phyloP scores from a whole-genome alignment of 2,888 invertebrate genomes.

The Cyclophora albipunctata region DNA sequence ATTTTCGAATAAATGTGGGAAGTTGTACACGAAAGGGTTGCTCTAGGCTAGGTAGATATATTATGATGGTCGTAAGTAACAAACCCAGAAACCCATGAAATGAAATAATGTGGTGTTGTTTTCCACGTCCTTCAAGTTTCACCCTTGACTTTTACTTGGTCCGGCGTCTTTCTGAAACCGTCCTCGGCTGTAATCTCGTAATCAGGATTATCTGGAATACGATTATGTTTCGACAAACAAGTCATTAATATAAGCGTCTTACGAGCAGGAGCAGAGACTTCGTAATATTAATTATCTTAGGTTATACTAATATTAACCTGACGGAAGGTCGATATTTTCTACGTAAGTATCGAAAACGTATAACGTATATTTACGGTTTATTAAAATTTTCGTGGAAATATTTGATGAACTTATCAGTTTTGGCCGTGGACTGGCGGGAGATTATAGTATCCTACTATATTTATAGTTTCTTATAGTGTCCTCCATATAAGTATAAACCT shows the following conservation, averaged over 20 bases:
- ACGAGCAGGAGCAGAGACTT: constrained; percentile 10
- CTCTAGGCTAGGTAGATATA: not conserved
- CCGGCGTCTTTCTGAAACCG: constrained; percentile 19
- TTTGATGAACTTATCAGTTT: no score
- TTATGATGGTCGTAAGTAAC: constrained; percentile 10
- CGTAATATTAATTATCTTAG: no score
- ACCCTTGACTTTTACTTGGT: constrained; percentile 11
- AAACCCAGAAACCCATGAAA: constrained; percentile 10
- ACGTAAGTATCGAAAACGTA: no score
- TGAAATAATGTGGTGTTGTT: constrained; percentile 3
- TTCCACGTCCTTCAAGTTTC: constrained; percentile 7
- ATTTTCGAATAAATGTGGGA: not conserved
- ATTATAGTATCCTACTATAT: no score
- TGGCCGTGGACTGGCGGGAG: no score
- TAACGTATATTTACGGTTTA: no score
- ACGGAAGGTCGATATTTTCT: no score
- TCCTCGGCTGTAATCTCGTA: constrained; percentile 37
- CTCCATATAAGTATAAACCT: no score
- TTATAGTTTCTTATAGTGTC: no score
- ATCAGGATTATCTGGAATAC: constrained; percentile 55
- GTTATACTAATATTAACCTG: no score
- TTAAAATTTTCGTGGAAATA: no score
- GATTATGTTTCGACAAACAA: constrained; percentile 45
- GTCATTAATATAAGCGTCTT: constrained; percentile 34
- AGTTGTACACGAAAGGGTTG: constrained; percentile 13